phyloP scores from a whole-genome alignment of 2,888 invertebrate species.

The Helobdella robusta region DNA sequence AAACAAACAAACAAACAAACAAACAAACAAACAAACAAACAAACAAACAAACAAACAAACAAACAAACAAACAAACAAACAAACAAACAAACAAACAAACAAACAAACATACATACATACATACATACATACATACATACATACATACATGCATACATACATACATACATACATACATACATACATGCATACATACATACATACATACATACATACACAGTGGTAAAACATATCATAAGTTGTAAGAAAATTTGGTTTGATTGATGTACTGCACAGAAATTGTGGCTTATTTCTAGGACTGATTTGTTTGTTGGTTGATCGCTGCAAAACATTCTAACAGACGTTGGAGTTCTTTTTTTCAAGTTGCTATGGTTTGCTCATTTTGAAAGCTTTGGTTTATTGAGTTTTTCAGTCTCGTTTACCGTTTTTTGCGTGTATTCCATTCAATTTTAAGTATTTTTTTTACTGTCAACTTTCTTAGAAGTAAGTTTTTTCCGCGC shows the following conservation, averaged over 20 bases:
- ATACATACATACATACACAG: slow-evolving; percentile 7
- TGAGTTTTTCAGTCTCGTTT: too few relatives aligned
- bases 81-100: background rate
- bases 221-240: background rate
- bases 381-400: too few relatives aligned
- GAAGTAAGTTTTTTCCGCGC: too few relatives aligned
- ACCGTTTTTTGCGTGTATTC: too few relatives aligned
- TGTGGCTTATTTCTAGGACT: too few relatives aligned
- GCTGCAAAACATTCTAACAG: too few relatives aligned
- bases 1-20: background rate
- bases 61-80: too few relatives aligned
- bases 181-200: slow-evolving; percentile 8
- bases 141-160: background rate
- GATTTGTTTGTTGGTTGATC: too few relatives aligned
- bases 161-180: slow-evolving; percentile 10
- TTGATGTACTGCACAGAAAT: background rate
- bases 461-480: too few relatives aligned
- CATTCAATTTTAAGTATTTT: too few relatives aligned
- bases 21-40: background rate
- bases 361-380: background rate
- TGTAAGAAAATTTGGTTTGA: background rate
- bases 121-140: slow-evolving; percentile 8
- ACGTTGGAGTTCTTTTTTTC: too few relatives aligned
- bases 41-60: too few relatives aligned
- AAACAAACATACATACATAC: background rate